These are phyloP conservation scores for Zhengitettix transpicula DNA, from an alignment of 2,888 invertebrate species.

Conservation along the genomic window DNA sequence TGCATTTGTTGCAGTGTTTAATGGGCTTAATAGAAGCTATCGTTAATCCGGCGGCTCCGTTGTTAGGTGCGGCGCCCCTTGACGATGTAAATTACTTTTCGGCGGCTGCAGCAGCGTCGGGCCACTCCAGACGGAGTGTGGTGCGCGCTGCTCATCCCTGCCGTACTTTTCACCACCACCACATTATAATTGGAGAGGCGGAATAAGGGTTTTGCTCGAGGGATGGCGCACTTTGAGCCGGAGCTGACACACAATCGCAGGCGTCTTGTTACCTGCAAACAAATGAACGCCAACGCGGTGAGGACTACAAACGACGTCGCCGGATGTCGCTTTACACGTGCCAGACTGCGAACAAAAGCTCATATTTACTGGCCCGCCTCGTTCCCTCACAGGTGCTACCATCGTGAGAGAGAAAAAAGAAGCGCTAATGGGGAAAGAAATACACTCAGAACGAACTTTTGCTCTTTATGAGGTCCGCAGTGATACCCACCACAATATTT, in stretches of 20 bases:
- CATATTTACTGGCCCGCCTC: too few species aligned
- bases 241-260: background rate
- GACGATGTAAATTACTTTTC: background rate
- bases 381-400: too few species aligned
- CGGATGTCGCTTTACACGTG: too few species aligned
- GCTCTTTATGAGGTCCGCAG: too few species aligned
- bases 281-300: background rate
- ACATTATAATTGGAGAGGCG: constrained; percentile 1
- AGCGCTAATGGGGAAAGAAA: too few species aligned
- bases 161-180: background rate
- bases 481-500: too few species aligned
- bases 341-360: too few species aligned
- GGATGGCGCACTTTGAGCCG: background rate
- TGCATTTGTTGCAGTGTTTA: too few species aligned
- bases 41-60: background rate
- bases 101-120: background rate
- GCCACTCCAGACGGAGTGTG: background rate
- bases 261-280: background rate
- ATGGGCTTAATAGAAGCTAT: too few species aligned
- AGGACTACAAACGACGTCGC: too few species aligned
- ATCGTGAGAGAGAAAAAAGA: too few species aligned
- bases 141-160: background rate
- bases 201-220: background rate
- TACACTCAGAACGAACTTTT: too few species aligned
- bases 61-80: background rate